Evolutionary conservation across 2,113 vertebrate genomes (phyloP).

Genomic region (Tinamus guttatus): DNA sequence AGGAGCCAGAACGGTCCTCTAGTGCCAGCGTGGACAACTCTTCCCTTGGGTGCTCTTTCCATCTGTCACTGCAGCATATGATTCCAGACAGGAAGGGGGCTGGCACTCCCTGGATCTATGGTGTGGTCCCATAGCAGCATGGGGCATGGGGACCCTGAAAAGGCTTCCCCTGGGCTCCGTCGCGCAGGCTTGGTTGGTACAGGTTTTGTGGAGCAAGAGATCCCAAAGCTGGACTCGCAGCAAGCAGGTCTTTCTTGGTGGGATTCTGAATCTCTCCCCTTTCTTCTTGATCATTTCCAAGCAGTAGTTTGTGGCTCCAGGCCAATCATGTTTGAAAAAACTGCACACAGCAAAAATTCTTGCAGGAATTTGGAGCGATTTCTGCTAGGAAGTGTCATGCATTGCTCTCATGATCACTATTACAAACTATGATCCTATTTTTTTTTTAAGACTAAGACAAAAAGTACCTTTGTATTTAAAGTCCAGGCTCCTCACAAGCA

Average conservation of each 20-base stretch:
- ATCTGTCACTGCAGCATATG: neutral
- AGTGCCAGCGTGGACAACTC: neutral
- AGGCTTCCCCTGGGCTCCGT: neutral
- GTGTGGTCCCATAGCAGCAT: neutral
- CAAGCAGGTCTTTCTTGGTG: neutral
- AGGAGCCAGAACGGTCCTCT: neutral
- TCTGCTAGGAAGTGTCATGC: slow-evolving; percentile 42
- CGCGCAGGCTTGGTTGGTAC: neutral
- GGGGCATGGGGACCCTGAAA: neutral
- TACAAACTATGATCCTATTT: slow-evolving; percentile 27
- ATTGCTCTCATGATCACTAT: slow-evolving; percentile 19
- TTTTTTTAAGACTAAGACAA: neutral
- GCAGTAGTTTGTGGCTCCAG: neutral
- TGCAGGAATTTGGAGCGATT: slow-evolving; percentile 44
- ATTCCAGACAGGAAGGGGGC: neutral
- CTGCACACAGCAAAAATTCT: neutral
- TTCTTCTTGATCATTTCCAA: neutral
- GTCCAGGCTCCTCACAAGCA: neutral
- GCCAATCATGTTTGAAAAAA: neutral
- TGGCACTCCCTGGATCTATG: neutral
- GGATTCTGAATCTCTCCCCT: neutral
- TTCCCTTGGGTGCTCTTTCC: neutral
- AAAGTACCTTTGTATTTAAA: slow-evolving; percentile 24
- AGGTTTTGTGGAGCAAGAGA: neutral
- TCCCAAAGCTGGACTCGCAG: neutral